These are phyloP conservation scores for Diprion similis DNA, from an alignment of 1,140 invertebrate species.

Conservation along the genomic window DNA sequence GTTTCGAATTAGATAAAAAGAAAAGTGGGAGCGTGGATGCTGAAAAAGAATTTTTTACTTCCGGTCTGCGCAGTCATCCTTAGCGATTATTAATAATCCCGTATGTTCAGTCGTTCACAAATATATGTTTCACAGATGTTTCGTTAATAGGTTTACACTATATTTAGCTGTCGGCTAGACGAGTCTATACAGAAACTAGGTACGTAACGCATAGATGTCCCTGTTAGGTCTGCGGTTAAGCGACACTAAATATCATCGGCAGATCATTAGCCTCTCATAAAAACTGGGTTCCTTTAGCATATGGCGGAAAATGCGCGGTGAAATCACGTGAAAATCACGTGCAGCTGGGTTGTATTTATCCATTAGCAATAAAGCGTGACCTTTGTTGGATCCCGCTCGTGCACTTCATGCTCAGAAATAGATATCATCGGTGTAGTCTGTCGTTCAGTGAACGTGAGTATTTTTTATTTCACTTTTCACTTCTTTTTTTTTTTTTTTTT, in stretches of 20 bases:
- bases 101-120: conserved; percentile 18
- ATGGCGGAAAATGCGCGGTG: conserved; percentile 26
- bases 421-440: neutral
- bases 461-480: neutral
- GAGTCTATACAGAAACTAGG: neutral
- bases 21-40: conserved; percentile 5
- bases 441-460: neutral
- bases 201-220: neutral
- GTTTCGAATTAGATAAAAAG: neutral
- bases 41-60: conserved; percentile 6
- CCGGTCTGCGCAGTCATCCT: conserved; percentile 8
- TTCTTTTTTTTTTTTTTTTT: too few relatives aligned
- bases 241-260: conserved; percentile 31
- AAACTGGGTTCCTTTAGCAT: conserved; percentile 2
- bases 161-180: conserved; percentile 22
- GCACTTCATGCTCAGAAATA: conserved; percentile 18
- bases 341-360: neutral
- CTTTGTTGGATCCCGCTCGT: neutral
- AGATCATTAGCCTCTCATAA: conserved; percentile 29
- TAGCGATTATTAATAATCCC: conserved; percentile 19
- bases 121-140: conserved; percentile 14
- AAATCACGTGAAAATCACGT: conserved; percentile 26
- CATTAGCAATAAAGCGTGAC: conserved; percentile 23
- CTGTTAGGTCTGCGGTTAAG: conserved; percentile 23
- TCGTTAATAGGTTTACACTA: conserved; percentile 3